Conservation (phyloP, 1,140 invertebrate species). For the Drosophila repletoides region DNA sequence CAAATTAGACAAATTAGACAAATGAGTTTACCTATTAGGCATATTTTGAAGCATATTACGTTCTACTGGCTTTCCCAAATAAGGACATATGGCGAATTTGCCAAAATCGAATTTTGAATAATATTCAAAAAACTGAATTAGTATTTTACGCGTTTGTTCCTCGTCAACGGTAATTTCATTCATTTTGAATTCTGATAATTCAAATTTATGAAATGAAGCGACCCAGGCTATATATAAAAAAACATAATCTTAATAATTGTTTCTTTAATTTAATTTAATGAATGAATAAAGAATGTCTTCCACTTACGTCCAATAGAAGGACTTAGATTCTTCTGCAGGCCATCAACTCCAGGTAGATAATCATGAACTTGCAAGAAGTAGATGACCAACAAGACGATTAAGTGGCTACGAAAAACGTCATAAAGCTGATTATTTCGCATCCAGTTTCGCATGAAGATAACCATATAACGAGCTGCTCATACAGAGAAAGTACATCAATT, state of each 20-base stretch:
- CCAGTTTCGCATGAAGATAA: conserved; percentile 35
- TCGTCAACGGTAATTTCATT: not conserved
- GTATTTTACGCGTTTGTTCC: not conserved
- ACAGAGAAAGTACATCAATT: not conserved
- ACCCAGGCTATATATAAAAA: conserved; percentile 18
- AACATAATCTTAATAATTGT: not conserved
- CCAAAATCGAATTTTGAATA: conserved; percentile 16
- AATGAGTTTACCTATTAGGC: conserved; percentile 14
- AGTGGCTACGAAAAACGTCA: conserved; percentile 15
- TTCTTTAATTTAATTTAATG: too few relatives aligned
- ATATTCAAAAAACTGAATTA: conserved; percentile 22
- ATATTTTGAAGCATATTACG: not conserved
- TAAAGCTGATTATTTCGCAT: not conserved
- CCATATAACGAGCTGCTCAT: conserved; percentile 49
- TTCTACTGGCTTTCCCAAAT: conserved; percentile 9
- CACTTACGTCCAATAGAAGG: conserved; percentile 25
- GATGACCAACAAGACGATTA: conserved; percentile 39
- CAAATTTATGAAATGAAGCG: not conserved
- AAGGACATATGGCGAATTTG: conserved; percentile 7
- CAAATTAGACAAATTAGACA: too few relatives aligned
- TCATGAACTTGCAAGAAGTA: conserved; percentile 28
- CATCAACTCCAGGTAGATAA: conserved; percentile 10
- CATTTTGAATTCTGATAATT: conserved; percentile 8
- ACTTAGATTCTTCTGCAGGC: not conserved
- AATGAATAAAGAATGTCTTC: not conserved